Evolutionary conservation across 2,888 invertebrate genomes (phyloP).

Genomic region (Isoperla grammatica): DNA sequence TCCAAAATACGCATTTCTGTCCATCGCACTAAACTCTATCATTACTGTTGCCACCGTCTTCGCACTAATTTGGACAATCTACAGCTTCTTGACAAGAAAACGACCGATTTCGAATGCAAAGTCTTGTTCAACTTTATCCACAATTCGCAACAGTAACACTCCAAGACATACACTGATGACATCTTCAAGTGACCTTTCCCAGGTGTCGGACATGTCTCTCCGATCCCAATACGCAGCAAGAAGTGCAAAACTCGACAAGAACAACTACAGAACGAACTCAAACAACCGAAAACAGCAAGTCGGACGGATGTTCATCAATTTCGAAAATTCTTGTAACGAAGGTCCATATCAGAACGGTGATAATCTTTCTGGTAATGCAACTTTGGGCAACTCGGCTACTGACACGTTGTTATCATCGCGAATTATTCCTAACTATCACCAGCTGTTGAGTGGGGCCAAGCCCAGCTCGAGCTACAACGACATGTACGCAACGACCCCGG

Average conservation of each 20-base stretch:
- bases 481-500: slow-evolving; percentile 14
- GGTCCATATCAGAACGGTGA: not conserved
- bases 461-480: slow-evolving; percentile 17
- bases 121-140: slow-evolving; percentile 5
- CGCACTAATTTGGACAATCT: slow-evolving; percentile 39
- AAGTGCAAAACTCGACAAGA: not conserved
- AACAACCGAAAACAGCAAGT: not conserved
- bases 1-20: slow-evolving; percentile 47
- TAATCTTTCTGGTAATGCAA: not conserved
- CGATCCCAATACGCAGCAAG: not conserved
- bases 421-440: not conserved
- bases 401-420: slow-evolving; percentile 2
- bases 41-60: slow-evolving; percentile 46
- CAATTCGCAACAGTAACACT: not conserved
- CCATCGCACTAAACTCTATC: slow-evolving; percentile 48
- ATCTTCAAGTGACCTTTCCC: slow-evolving; percentile 34
- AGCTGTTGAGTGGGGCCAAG: not conserved
- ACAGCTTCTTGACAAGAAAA: slow-evolving; percentile 18
- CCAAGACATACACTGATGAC: slow-evolving; percentile 31
- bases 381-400: not conserved
- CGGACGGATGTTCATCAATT: not conserved
- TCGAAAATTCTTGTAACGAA: too few species aligned
- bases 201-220: slow-evolving; percentile 34
- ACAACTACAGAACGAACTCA: not conserved
- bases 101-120: slow-evolving; percentile 10